These are phyloP conservation scores for Semotilus atromaculatus DNA, from an alignment of 2,797 vertebrate species.

Conservation along the genomic window DNA sequence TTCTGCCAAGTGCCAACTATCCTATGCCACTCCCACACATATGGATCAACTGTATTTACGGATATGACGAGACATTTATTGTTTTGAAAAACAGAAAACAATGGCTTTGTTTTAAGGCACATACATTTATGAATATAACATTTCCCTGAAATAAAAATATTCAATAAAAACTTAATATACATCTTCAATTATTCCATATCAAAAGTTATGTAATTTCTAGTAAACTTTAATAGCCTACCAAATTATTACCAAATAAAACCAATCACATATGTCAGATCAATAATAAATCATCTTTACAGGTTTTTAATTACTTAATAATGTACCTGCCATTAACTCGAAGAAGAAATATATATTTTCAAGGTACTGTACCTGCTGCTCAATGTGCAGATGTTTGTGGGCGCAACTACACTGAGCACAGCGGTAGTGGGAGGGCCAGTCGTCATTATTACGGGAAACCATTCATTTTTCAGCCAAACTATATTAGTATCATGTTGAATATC, in stretches of 20 bases:
- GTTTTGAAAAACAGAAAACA: too few species aligned
- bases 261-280: background rate
- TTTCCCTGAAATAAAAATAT: background rate
- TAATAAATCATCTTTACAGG: background rate
- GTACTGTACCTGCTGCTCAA: background rate
- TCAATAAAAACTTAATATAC: background rate
- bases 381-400: background rate
- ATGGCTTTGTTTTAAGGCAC: too few species aligned
- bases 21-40: background rate
- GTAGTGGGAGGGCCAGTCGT: slow-evolving; percentile 53
- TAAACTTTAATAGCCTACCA: background rate
- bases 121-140: too few species aligned
- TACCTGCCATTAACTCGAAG: background rate
- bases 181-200: background rate
- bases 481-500: background rate
- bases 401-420: slow-evolving; percentile 50
- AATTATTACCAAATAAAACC: too few species aligned
- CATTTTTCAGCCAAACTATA: slow-evolving; percentile 10
- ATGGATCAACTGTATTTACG: background rate
- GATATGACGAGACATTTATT: background rate
- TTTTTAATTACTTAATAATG: background rate
- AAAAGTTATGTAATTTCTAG: background rate
- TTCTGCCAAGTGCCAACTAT: background rate
- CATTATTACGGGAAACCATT: slow-evolving; percentile 72
- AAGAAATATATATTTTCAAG: background rate